phyloP scores from a whole-genome alignment of 2,113 vertebrate genomes.

The Crotalus viridis region DNA sequence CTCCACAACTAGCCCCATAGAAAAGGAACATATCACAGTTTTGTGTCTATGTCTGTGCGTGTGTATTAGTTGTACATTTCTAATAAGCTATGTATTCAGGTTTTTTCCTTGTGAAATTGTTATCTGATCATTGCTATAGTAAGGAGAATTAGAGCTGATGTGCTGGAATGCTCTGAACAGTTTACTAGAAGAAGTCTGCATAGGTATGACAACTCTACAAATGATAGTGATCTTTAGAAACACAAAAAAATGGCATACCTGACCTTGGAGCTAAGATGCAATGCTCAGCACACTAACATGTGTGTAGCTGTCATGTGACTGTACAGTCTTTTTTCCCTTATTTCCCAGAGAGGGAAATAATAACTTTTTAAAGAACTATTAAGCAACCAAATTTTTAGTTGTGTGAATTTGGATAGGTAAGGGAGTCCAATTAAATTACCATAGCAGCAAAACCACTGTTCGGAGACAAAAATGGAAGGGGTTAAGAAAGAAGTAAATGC shows the following conservation, averaged over 20 bases:
- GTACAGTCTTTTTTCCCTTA: not conserved
- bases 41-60: not conserved
- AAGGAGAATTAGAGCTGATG: not conserved
- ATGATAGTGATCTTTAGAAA: slow-evolving; percentile 11
- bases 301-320: not conserved
- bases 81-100: not conserved
- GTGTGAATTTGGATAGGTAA: not conserved
- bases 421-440: not conserved
- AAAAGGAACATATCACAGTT: not conserved
- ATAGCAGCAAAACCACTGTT: not conserved
- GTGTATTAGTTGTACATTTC: not conserved
- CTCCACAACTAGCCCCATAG: not conserved
- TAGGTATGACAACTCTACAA: not conserved
- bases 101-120: not conserved
- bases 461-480: not conserved
- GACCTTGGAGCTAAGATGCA: not conserved
- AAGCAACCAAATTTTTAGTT: not conserved
- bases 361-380: not conserved
- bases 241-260: not conserved
- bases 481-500: not conserved
- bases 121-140: not conserved
- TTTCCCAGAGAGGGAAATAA: not conserved
- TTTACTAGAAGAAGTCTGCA: not conserved
- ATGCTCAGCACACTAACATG: not conserved
- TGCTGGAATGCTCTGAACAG: not conserved